Percentiles rank a stretch among this genome's conserved stretches.
Evolutionary conservation across 2,888 invertebrate species (phyloP).

Genomic region (Argyresthia goedartella): DNA sequence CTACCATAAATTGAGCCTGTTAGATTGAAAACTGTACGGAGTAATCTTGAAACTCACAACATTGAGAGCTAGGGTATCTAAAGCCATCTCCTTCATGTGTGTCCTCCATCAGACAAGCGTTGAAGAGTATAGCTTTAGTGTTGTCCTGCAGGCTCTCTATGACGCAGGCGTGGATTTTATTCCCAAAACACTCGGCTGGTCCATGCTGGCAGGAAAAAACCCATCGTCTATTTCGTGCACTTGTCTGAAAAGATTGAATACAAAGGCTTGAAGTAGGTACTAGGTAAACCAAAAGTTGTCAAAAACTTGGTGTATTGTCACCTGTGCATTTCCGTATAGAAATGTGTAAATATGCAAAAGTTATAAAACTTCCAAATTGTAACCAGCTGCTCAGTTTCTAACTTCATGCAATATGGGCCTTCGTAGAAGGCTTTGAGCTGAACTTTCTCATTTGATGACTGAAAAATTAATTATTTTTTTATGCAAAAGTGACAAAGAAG

Average conservation of each 20-base stretch:
- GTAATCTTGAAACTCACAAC: too few relatives aligned
- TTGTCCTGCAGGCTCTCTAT: constrained; percentile 64
- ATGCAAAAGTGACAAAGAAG: too few relatives aligned
- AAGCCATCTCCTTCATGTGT: neutral
- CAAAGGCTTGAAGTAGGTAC: too few relatives aligned
- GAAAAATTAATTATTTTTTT: too few relatives aligned
- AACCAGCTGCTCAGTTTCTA: constrained; percentile 74
- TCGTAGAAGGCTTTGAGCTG: constrained; percentile 75
- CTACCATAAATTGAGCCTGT: too few relatives aligned
- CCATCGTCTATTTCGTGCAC: neutral
- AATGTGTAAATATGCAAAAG: constrained; percentile 74
- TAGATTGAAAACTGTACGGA: too few relatives aligned
- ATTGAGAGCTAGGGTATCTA: too few relatives aligned
- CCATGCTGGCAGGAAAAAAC: constrained; percentile 83
- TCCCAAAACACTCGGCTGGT: constrained; percentile 77
- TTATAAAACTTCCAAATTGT: constrained; percentile 68
- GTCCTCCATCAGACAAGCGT: constrained; percentile 78
- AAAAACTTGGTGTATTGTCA: constrained; percentile 31
- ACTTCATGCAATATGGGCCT: constrained; percentile 80
- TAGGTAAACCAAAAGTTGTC: too few relatives aligned
- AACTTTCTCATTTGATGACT: constrained; percentile 16
- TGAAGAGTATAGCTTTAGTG: constrained; percentile 66
- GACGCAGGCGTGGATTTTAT: constrained; percentile 82
- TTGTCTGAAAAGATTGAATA: too few relatives aligned
- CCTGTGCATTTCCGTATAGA: constrained; percentile 86